Percentiles rank a stretch among this genome's conserved stretches.
Evolutionary conservation across 1,140 invertebrate genomes (phyloP).

Genomic region (Euborellia annulipes): DNA sequence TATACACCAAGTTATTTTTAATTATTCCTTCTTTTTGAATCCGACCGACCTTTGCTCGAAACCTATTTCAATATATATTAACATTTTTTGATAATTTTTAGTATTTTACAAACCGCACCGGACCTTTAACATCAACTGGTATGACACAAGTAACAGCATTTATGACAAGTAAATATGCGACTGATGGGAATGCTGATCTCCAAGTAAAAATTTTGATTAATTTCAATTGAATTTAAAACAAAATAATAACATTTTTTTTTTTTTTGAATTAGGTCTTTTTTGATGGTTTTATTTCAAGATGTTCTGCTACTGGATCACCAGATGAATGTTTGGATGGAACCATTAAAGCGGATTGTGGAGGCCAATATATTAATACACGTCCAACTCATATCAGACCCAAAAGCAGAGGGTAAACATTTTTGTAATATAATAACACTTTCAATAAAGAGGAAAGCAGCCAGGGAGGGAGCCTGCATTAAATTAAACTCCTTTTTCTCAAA

Average conservation of each 20-base stretch:
- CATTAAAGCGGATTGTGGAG: conserved; percentile 16
- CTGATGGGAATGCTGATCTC: conserved; percentile 15
- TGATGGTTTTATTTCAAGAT: conserved; percentile 27
- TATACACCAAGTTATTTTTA: conserved; percentile 5
- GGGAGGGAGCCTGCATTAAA: no score
- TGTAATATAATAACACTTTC: no score
- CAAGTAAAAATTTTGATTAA: conserved; percentile 19
- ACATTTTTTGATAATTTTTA: conserved; percentile 9
- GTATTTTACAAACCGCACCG: conserved; percentile 25
- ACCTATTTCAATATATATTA: conserved; percentile 24
- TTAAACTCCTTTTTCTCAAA: no score
- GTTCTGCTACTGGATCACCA: conserved; percentile 22
- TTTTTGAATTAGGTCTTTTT: conserved; percentile 22
- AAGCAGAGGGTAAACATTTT: conserved; percentile 20
- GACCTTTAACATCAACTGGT: conserved; percentile 30
- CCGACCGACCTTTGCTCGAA: conserved; percentile 23
- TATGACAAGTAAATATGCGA: conserved; percentile 15
- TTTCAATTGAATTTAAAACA: neutral
- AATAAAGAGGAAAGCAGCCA: no score
- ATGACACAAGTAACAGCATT: conserved; percentile 27
- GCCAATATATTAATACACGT: neutral
- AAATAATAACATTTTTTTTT: conserved; percentile 6
- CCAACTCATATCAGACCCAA: conserved; percentile 2
- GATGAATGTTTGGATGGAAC: conserved; percentile 24
- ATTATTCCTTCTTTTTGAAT: neutral